Percentiles rank a stretch among this genome's conserved stretches.
Conservation (phyloP, 2,888 invertebrate species). For the Allygus modestus region DNA sequence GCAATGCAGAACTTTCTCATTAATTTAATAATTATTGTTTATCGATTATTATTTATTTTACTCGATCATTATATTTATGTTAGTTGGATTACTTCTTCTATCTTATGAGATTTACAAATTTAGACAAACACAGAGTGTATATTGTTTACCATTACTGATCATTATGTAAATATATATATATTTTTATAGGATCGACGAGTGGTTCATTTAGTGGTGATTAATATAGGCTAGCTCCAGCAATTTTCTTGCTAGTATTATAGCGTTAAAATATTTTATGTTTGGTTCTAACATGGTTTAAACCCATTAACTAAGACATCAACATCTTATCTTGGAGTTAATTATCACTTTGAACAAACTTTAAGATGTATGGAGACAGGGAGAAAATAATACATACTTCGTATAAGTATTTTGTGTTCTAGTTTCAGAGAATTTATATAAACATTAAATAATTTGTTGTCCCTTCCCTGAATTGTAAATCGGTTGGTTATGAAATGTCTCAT, state of each 20-base stretch:
- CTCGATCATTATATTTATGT: neutral
- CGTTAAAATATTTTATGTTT: neutral
- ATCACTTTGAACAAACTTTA: neutral
- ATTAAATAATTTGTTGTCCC: too few relatives aligned
- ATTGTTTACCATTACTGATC: slow-evolving; percentile 7
- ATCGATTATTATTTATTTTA: too few relatives aligned
- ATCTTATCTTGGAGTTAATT: neutral
- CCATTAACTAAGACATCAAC: neutral
- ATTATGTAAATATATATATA: slow-evolving; percentile 10
- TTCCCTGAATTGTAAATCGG: too few relatives aligned
- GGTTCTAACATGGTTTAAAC: neutral
- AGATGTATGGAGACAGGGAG: neutral
- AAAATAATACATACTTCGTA: neutral
- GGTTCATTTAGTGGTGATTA: neutral
- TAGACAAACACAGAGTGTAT: neutral
- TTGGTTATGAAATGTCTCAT: neutral
- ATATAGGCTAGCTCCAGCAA: neutral
- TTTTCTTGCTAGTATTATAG: slow-evolving; percentile 3
- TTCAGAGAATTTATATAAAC: neutral
- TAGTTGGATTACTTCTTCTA: too few relatives aligned
- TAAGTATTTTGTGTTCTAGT: neutral
- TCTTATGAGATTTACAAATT: too few relatives aligned
- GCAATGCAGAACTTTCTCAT: too few relatives aligned
- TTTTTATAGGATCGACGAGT: neutral
- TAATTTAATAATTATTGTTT: too few relatives aligned